A percentile compares a stretch with the other conserved stretches of the same genome.
These are phyloP conservation scores for Drosophila ananassae DNA, from an alignment of 1,140 invertebrate genomes.

Conservation along the genomic window DNA sequence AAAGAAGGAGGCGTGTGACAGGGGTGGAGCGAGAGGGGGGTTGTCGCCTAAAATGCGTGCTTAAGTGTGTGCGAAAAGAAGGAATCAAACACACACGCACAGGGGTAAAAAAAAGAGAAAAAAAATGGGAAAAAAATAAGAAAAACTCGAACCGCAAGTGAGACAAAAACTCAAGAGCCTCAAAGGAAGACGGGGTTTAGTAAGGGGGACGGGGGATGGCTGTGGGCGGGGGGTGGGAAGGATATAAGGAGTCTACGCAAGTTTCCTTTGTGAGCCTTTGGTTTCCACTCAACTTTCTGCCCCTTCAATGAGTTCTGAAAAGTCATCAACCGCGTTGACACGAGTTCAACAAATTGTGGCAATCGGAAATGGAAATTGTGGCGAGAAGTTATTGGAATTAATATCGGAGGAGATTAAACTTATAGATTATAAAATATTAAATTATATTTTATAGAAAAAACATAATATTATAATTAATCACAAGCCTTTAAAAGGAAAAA, in stretches of 20 bases:
- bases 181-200: neutral
- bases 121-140: slow-evolving; percentile 9
- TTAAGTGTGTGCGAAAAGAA: slow-evolving; percentile 49
- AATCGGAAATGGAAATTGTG: slow-evolving; percentile 14
- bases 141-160: slow-evolving; percentile 17
- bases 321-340: slow-evolving; percentile 25
- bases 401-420: neutral
- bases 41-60: slow-evolving; percentile 50
- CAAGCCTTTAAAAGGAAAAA: too few relatives aligned
- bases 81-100: slow-evolving; percentile 41
- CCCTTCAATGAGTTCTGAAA: slow-evolving; percentile 7
- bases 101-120: neutral
- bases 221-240: neutral
- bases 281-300: slow-evolving; percentile 14
- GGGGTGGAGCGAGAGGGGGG: neutral
- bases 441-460: too few relatives aligned
- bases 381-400: neutral
- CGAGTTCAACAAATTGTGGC: slow-evolving; percentile 23
- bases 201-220: neutral
- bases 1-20: neutral
- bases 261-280: slow-evolving; percentile 37
- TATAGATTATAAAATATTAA: neutral
- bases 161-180: slow-evolving; percentile 31
- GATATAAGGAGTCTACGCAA: slow-evolving; percentile 33
- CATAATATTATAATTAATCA: too few relatives aligned